Evolutionary conservation across 2,888 invertebrate genomes (phyloP), one percentile per base, ranked within the genome.

Genomic region (Hirtodrosophila confusa): DNA sequence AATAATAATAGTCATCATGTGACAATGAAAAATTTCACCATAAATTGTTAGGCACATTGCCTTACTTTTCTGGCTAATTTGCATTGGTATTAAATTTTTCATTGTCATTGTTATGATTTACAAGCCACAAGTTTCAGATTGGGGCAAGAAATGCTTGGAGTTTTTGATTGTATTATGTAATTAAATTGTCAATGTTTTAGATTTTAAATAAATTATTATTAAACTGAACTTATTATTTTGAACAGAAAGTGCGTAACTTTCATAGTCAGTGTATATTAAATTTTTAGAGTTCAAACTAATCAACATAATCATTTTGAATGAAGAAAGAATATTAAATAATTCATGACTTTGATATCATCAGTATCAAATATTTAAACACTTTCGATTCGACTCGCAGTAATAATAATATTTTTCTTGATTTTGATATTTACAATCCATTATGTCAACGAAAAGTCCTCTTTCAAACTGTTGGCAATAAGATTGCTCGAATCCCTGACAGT

Each of bases 1-100:
- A 37, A 31, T 44, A 48, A 55, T 53, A 50, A 47, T 17, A 49
- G 55, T 43, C 47, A 35, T 51, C 49, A 40, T 40, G 53, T 60
- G 48, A 54, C 61, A 61, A 61, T 54, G 62, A 53, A 50, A 10
- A 44, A 45, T 36, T 17, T 60, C 44, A 39, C 17, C 53, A 44
- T 41, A 49, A 49, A 41, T 57, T 57, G 40, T n/a, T 33, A 4
- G 33, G 24, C 12, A 29, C 23, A 39, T 29, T 56, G 36, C 29
- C n/a, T 44, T 56, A 33, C 24, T 24, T 57, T 31, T 49, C 8
- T 23, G 11, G 12, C 31, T 8, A 31, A 31, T 31, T 31, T 31
- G 31, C 31, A 31, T 31, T 7, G 8, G 31, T 10, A 57, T 41
- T 57, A 10, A 36, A 36, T 12, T 36, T 48, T 50, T 12, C 29